These are phyloP conservation scores for Kryphioiulus occultus DNA, from an alignment of 2,888 invertebrate genomes.

Conservation along the genomic window DNA sequence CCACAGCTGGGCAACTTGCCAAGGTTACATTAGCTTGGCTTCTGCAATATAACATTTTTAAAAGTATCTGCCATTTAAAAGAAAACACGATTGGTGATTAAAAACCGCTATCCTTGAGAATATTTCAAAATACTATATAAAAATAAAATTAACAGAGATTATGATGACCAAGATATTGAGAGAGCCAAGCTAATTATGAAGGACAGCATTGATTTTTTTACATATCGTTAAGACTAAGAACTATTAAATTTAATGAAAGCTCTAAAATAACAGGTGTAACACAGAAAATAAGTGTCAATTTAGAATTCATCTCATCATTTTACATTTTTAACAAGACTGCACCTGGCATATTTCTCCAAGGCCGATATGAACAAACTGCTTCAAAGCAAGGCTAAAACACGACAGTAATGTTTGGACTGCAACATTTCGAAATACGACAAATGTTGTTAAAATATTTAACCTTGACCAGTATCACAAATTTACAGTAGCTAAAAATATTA, in stretches of 20 bases:
- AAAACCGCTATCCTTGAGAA: not conserved
- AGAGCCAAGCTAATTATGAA: not conserved
- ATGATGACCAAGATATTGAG: not conserved
- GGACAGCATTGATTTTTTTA: not conserved
- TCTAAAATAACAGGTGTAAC: not conserved
- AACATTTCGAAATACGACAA: not conserved
- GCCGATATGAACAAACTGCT: not conserved
- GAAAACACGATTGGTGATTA: not conserved
- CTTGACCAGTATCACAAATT: not conserved
- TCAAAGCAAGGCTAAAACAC: not conserved
- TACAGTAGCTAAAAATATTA: not conserved
- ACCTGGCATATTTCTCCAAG: conserved; percentile 20
- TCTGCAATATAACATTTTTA: not conserved
- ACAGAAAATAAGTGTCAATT: not conserved
- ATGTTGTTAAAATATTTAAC: not conserved
- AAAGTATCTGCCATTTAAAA: not conserved
- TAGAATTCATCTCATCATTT: not conserved
- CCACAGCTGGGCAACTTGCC: not conserved
- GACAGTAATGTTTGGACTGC: not conserved
- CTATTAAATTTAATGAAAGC: not conserved
- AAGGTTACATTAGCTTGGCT: not conserved
- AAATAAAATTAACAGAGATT: not conserved
- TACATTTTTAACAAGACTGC: not conserved
- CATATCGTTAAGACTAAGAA: not conserved
- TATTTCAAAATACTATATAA: not conserved